Percentiles rank a stretch among this genome's conserved stretches.
Conservation (phyloP, 2,113 vertebrate genomes). For the Petroica traversi region DNA sequence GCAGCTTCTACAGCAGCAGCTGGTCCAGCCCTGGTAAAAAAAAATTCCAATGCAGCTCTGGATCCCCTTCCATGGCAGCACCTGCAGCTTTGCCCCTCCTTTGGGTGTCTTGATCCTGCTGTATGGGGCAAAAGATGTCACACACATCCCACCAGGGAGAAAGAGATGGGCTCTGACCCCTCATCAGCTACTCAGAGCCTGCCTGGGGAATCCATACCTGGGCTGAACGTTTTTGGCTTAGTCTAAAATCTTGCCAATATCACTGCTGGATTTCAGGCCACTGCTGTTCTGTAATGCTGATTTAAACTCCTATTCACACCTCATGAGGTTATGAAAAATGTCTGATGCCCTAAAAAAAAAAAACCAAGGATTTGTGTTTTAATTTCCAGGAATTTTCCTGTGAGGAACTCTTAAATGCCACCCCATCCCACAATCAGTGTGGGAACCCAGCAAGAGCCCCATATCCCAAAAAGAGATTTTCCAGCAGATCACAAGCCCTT, state of each 20-base stretch:
- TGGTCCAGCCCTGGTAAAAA: background rate
- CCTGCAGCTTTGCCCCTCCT: background rate
- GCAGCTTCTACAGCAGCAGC: background rate
- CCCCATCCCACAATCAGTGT: background rate
- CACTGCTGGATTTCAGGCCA: background rate
- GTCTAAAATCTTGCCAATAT: background rate
- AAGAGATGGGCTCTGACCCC: background rate
- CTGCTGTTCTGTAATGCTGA: background rate
- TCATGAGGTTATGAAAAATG: background rate
- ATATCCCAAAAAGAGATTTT: background rate
- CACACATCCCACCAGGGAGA: accelerated
- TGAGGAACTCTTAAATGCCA: no score
- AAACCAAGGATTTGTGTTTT: background rate
- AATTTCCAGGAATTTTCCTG: background rate
- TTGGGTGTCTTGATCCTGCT: background rate
- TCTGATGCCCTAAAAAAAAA: background rate
- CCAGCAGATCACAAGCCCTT: background rate
- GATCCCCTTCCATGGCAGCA: background rate
- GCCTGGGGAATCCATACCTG: background rate
- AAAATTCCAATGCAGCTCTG: accelerated
- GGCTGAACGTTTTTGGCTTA: background rate
- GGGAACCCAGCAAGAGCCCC: background rate
- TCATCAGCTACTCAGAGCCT: background rate
- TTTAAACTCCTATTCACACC: background rate
- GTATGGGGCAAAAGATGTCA: accelerated